Conservation (phyloP, 2,888 invertebrate species). For the Latrodectus hesperus region DNA sequence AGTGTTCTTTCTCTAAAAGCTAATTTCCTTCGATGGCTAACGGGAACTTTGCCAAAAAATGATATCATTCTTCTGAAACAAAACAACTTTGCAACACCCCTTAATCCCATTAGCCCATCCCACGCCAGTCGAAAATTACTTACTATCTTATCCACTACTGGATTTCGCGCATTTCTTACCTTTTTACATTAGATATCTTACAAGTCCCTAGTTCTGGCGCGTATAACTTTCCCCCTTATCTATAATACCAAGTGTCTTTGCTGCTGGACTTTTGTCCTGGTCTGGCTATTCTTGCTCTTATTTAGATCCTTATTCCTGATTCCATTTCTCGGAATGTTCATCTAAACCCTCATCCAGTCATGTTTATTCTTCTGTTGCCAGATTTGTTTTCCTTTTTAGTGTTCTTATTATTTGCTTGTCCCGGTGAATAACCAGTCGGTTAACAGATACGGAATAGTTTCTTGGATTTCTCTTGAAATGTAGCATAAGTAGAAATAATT, state of each 20-base stretch:
- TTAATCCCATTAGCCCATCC: background rate
- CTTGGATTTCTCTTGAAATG: background rate
- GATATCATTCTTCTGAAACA: background rate
- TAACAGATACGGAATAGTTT: background rate
- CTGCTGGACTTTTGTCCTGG: constrained; percentile 28
- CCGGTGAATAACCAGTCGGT: background rate
- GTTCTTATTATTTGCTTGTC: background rate
- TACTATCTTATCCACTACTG: background rate
- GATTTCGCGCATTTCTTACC: background rate
- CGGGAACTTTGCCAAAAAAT: too few species aligned
- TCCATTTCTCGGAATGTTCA: constrained; percentile 18
- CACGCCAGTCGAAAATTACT: background rate
- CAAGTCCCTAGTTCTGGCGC: background rate
- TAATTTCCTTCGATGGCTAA: too few species aligned
- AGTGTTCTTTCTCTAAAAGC: too few species aligned
- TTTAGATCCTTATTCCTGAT: constrained; percentile 26
- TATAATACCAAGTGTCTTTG: constrained; percentile 8
- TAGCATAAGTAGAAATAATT: background rate
- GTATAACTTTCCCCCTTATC: constrained; percentile 19
- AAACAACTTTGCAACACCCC: background rate
- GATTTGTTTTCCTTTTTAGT: background rate
- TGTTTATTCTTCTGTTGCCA: constrained; percentile 1
- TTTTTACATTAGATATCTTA: background rate
- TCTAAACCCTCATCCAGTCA: background rate
- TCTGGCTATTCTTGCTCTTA: constrained; percentile 27